These are phyloP conservation scores for Gracilinanus agilis DNA, from an alignment of 2,113 vertebrate genomes.

Conservation along the genomic window DNA sequence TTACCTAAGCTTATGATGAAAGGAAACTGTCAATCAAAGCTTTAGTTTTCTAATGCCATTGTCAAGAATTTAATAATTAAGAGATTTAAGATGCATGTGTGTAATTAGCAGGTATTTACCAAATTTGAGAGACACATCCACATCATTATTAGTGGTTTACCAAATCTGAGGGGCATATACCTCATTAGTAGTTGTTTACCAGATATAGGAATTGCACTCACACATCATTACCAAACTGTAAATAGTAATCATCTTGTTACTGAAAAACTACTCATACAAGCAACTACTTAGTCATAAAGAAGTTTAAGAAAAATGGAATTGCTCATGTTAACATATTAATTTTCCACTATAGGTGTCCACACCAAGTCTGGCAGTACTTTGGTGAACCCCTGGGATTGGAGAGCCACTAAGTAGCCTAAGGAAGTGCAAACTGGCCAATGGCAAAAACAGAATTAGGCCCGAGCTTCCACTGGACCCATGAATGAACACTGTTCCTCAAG, in stretches of 20 bases:
- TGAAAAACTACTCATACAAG: not conserved
- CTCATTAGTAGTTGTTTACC: not conserved
- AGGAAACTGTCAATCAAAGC: not conserved
- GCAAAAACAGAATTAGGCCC: not conserved
- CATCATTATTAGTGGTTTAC: not conserved
- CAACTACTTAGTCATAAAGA: not conserved
- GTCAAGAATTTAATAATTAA: not conserved
- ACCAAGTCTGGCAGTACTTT: not conserved
- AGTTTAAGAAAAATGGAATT: not conserved
- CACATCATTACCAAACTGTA: not conserved
- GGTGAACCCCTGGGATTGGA: not conserved
- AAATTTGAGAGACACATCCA: not conserved
- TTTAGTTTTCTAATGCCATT: not conserved
- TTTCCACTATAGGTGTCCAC: not conserved
- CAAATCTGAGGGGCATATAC: not conserved
- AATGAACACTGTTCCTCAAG: not conserved
- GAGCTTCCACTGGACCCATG: not conserved
- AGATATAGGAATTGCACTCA: not conserved
- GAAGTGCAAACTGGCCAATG: not conserved
- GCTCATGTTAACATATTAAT: not conserved
- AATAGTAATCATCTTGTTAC: not conserved
- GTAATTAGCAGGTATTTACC: not conserved
- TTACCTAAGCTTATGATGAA: not conserved
- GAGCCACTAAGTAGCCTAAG: not conserved
- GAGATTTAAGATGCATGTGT: not conserved